Evolutionary conservation across 2,113 vertebrate genomes (phyloP).

Genomic region (Hyla sarda): DNA sequence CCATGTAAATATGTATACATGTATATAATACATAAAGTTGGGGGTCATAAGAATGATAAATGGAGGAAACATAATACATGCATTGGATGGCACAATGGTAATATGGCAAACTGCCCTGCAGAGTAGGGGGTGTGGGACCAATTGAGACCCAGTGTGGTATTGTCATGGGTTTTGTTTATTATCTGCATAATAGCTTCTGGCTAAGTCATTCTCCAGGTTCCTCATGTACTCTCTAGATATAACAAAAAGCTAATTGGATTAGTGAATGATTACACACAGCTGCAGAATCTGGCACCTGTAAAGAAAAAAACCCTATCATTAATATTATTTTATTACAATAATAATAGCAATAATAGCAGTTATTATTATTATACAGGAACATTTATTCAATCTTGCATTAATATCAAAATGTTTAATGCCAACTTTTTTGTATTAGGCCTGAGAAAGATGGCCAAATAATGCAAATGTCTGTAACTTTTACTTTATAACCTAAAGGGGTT

Average conservation of each 20-base stretch:
- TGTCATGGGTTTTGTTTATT: conserved; percentile 1
- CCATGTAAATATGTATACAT: conserved; percentile 18
- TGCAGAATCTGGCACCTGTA: neutral
- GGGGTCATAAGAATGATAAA: neutral
- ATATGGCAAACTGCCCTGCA: neutral
- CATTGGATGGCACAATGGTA: neutral
- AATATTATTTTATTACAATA: neutral
- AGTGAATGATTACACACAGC: neutral
- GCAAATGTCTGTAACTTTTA: too few relatives aligned
- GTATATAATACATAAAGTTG: neutral
- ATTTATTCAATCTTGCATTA: neutral
- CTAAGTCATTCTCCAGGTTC: neutral
- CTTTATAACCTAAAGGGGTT: too few relatives aligned
- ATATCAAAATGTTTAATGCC: too few relatives aligned
- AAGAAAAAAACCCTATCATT: neutral
- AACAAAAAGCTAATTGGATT: neutral
- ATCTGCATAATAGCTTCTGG: neutral
- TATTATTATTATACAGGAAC: neutral
- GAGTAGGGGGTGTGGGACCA: neutral
- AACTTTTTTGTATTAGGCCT: too few relatives aligned
- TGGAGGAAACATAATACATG: neutral
- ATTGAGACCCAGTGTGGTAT: neutral
- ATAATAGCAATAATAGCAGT: neutral
- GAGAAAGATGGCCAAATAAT: too few relatives aligned
- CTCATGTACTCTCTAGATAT: neutral